phyloP scores from a whole-genome alignment of 2,797 vertebrate species.

The Muraenolepis orangiensis region DNA sequence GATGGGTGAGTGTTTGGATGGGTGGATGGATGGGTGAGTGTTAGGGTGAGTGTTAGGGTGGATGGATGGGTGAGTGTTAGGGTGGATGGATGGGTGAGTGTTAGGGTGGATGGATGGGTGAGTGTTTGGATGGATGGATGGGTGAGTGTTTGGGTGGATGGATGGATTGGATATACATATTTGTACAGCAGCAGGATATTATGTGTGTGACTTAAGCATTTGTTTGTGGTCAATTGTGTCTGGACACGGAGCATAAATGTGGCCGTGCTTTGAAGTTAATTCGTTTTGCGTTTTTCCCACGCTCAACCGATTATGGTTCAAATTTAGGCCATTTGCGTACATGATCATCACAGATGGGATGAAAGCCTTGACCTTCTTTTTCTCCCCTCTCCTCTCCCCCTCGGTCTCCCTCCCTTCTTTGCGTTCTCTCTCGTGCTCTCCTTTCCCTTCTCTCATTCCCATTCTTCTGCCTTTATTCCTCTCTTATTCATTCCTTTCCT shows the following conservation, averaged over 20 bases:
- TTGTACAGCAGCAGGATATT: neutral
- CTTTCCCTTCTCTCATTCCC: neutral
- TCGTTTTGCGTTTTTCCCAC: neutral
- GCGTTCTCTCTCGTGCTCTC: neutral
- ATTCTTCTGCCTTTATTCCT: neutral
- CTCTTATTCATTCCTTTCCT: neutral
- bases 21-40: no score
- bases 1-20: no score
- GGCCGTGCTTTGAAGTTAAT: neutral
- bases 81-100: neutral
- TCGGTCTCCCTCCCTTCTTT: constrained; percentile 4
- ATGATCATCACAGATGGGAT: neutral
- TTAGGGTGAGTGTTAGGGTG: neutral
- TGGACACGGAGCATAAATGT: neutral
- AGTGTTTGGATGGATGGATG: neutral
- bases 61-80: no score
- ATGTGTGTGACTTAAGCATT: neutral
- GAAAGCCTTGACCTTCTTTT: neutral
- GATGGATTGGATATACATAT: neutral
- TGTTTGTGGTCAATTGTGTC: neutral
- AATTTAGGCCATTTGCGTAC: neutral
- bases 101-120: no score
- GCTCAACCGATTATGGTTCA: neutral
- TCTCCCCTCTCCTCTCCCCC: constrained; percentile 8
- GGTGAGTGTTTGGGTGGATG: no score